Evolutionary conservation across 2,113 vertebrate species (phyloP), one percentile per base, ranked within the genome.

Genomic region (Bambusicola thoracicus): DNA sequence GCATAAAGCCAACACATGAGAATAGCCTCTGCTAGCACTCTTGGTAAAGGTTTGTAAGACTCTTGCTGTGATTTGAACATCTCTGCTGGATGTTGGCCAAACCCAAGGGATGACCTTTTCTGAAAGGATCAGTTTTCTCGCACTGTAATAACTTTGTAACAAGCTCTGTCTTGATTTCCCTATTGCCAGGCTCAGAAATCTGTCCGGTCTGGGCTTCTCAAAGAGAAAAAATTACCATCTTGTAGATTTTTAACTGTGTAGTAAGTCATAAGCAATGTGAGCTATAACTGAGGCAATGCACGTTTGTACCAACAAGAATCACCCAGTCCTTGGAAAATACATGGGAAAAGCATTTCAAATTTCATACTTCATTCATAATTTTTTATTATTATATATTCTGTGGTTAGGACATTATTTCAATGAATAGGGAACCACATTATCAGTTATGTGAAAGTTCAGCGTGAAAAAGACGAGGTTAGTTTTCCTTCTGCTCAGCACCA

Each of bases 61-160:
- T 76, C 16, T n/a, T 80, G 2, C 11, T 65, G n/a, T n/a, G 22
- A 25, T 46, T n/a, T 41, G 41, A 70, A 81, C 6, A 4, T 6
- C 38, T 10, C 24, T 65, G 8, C 17, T 68, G 17, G 8, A 2
- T 72, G 18, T 49, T 73, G 13, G 58, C 34, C 41, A 85, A 69
- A 91, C 32, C 6, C 36, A 59, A 51, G 34, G 55, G 15, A 56
- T 16, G 76, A 21, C 10, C 5, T 4, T 69, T 92, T 49, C 41
- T 53, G 11, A 38, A 59, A 66, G 82, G 3, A 36, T 5, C 4
- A 46, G 21, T 6, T 61, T 84, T 41, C 18, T 78, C 6, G 13
- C 11, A 6, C 25, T 32, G 27, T 7, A 74, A 70, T 55, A 0
- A 0, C 7, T 17, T 7, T 20, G 14, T 53, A n/a, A 62, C 10